phyloP scores from a whole-genome alignment of 2,113 vertebrate genomes.

The Callipepla squamata region DNA sequence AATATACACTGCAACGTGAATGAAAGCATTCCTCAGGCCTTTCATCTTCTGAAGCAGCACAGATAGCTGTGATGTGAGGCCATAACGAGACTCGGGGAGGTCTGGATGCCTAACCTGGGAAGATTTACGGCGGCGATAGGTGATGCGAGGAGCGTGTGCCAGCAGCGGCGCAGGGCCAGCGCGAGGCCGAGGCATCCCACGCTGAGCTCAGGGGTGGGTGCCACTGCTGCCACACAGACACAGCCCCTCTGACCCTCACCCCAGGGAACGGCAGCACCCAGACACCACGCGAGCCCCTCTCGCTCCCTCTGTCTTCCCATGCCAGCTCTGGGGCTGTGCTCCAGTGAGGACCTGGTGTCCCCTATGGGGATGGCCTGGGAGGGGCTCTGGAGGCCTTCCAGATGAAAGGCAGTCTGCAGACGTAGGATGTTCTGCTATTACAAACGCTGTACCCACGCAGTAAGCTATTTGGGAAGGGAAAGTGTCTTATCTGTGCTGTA shows the following conservation, averaged over 20 bases:
- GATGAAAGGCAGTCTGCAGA: neutral
- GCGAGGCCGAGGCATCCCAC: rapidly evolving
- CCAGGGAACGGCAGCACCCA: rapidly evolving
- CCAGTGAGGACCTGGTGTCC: rapidly evolving
- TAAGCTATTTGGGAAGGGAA: neutral
- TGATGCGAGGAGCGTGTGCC: neutral
- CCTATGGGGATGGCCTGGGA: rapidly evolving
- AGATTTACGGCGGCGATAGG: rapidly evolving
- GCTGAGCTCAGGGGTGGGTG: rapidly evolving
- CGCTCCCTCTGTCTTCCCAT: neutral
- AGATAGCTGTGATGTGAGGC: neutral
- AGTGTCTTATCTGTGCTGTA: rapidly evolving
- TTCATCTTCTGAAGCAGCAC: neutral
- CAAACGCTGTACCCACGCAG: neutral
- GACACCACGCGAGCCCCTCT: neutral
- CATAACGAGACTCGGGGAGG: neutral
- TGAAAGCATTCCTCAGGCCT: neutral
- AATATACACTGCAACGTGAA: rapidly evolving
- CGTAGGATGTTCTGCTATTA: neutral
- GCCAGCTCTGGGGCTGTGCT: neutral
- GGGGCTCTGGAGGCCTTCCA: neutral
- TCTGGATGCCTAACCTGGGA: neutral
- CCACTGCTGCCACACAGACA: neutral
- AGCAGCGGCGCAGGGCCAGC: neutral
- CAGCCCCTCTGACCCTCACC: neutral